Conservation (phyloP, 2,797 vertebrate species). For the Pristis pectinata region DNA sequence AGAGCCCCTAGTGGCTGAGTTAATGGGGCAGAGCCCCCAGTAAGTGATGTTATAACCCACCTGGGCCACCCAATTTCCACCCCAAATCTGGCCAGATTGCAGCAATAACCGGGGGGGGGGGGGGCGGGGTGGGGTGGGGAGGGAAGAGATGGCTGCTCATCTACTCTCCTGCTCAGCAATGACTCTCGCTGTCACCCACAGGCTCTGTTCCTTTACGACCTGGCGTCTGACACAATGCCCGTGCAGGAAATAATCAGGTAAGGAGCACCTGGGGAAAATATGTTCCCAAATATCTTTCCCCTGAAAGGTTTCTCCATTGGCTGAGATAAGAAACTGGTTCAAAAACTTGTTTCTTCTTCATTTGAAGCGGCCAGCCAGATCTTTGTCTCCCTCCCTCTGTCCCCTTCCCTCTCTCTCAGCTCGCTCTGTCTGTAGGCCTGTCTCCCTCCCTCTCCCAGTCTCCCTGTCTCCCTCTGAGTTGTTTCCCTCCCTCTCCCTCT, state of each 20-base stretch:
- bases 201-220: slow-evolving; percentile 64
- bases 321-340: neutral
- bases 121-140: too few species aligned
- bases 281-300: neutral
- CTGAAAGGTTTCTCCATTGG: neutral
- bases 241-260: slow-evolving; percentile 60
- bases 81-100: too few species aligned
- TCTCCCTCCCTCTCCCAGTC: neutral
- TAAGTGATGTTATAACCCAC: too few species aligned
- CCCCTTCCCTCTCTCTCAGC: neutral
- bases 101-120: too few species aligned
- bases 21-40: too few species aligned
- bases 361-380: neutral
- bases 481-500: neutral
- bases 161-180: neutral
- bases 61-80: too few species aligned
- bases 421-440: neutral
- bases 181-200: slow-evolving; percentile 45
- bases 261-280: slow-evolving; percentile 16
- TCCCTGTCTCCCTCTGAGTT: too few species aligned
- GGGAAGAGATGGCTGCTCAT: too few species aligned
- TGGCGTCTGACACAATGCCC: slow-evolving; percentile 49
- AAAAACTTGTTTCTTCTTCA: neutral
- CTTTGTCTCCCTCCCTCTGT: neutral
- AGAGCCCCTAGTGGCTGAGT: too few species aligned